phyloP scores from a whole-genome alignment of 2,888 invertebrate species.

The Achlya flavicornis region DNA sequence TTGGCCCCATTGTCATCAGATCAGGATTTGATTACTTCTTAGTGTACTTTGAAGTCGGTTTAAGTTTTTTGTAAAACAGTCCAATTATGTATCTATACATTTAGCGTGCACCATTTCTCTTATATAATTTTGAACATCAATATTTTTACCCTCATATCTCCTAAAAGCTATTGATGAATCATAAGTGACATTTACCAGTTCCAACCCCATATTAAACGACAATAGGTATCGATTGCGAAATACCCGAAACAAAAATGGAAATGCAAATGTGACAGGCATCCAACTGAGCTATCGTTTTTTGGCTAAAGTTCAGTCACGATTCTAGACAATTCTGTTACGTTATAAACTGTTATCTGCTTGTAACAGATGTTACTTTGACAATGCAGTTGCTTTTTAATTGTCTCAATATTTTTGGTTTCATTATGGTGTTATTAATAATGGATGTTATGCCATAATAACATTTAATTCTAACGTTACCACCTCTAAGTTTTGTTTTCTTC shows the following conservation, averaged over 20 bases:
- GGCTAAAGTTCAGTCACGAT: constrained; percentile 9
- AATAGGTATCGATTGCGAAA: constrained; percentile 2
- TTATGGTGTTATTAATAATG: not conserved
- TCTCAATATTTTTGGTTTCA: constrained; percentile 15
- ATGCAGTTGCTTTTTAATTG: constrained; percentile 22
- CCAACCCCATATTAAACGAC: constrained; percentile 12
- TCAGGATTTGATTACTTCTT: too few relatives aligned
- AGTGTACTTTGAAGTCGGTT: too few relatives aligned
- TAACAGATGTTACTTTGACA: constrained; percentile 19
- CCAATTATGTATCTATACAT: too few relatives aligned
- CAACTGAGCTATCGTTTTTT: constrained; percentile 1
- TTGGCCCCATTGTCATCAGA: too few relatives aligned
- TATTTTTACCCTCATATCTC: not conserved
- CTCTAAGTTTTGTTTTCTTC: not conserved
- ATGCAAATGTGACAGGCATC: constrained; percentile 10
- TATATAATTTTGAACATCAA: not conserved
- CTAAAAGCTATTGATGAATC: not conserved
- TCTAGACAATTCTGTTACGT: constrained; percentile 17
- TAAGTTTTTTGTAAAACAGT: too few relatives aligned
- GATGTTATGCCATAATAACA: not conserved
- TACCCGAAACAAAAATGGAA: not conserved
- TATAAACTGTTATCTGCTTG: constrained; percentile 20
- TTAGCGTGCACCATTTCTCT: too few relatives aligned
- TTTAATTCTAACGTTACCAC: too few relatives aligned
- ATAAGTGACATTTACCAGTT: constrained; percentile 9